Conservation (phyloP, 1,140 invertebrate genomes). For the Platorchestia sp. region DNA sequence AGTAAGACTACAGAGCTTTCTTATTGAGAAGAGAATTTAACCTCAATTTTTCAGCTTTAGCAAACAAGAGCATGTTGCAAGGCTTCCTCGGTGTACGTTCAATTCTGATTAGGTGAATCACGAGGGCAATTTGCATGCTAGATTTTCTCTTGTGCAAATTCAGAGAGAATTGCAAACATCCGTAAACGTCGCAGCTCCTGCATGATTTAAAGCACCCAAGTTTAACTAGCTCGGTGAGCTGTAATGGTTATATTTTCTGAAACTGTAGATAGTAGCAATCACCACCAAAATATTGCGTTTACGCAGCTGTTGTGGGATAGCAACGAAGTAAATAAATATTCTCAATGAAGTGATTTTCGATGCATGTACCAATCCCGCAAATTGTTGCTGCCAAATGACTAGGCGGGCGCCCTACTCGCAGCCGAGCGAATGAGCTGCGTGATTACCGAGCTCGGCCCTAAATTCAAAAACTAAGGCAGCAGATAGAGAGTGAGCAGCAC, state of each 20-base stretch:
- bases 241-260: background rate
- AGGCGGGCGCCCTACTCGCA: background rate
- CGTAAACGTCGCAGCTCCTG: background rate
- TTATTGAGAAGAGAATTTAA: background rate
- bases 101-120: background rate
- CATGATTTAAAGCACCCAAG: background rate
- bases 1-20: background rate
- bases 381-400: background rate
- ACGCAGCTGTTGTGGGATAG: background rate
- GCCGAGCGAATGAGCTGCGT: background rate
- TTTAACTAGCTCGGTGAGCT: background rate
- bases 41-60: background rate
- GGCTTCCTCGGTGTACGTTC: background rate
- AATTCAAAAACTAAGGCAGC: background rate
- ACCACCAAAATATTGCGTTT: background rate
- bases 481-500: background rate
- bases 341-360: background rate
- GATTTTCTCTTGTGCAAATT: background rate
- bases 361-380: background rate
- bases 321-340: background rate
- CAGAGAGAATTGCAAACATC: background rate
- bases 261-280: background rate
- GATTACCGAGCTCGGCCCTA: background rate
- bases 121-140: background rate
- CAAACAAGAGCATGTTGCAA: background rate